phyloP scores from a whole-genome alignment of 2,797 vertebrate species.

The Hapalemur alaotrensis region DNA sequence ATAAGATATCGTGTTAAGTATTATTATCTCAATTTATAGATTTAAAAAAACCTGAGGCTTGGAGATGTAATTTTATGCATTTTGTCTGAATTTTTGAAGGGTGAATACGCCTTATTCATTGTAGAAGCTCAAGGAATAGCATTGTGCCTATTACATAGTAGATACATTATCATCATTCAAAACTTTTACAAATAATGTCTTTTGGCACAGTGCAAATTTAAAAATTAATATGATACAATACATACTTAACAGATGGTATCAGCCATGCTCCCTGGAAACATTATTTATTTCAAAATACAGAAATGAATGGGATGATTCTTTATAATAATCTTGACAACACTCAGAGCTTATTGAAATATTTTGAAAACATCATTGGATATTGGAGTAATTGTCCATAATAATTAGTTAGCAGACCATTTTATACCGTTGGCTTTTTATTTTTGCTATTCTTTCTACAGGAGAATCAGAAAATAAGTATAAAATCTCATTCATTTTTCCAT shows the following conservation, averaged over 20 bases:
- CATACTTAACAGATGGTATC: neutral
- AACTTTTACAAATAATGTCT: neutral
- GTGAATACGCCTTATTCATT: neutral
- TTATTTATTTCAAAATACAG: conserved; percentile 20
- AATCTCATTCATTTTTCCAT: neutral
- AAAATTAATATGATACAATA: neutral
- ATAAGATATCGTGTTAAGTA: neutral
- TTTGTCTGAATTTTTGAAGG: neutral
- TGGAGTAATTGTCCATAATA: neutral
- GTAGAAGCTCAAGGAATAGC: neutral
- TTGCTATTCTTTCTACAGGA: neutral
- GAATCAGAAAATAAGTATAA: neutral
- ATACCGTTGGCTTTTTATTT: neutral
- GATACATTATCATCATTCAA: neutral
- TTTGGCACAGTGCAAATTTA: neutral
- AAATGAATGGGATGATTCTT: neutral
- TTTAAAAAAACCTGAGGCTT: neutral
- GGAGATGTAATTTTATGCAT: neutral
- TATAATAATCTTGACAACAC: conserved; percentile 3
- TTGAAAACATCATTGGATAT: neutral
- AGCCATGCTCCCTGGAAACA: neutral
- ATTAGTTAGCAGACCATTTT: neutral
- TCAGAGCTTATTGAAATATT: conserved; percentile 12
- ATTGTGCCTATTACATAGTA: neutral
- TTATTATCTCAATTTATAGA: neutral